These are phyloP conservation scores for Eupithecia exiguata DNA, from an alignment of 2,888 invertebrate genomes.

Conservation along the genomic window DNA sequence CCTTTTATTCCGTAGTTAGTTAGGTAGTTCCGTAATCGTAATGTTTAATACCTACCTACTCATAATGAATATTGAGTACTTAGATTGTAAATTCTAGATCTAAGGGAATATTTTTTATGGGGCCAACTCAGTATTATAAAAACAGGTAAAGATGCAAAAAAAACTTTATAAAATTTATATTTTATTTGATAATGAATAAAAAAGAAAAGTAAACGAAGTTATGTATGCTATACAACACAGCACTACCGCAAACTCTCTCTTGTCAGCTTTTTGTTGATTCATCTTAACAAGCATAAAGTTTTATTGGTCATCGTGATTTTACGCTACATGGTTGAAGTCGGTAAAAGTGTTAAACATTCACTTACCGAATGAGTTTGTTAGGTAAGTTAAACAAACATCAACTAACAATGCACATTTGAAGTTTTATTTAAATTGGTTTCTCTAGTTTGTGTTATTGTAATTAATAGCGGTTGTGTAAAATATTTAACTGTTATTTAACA, in stretches of 20 bases:
- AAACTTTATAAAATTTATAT: too few species aligned
- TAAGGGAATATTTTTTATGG: too few species aligned
- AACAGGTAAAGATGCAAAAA: too few species aligned
- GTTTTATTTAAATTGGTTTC: not conserved
- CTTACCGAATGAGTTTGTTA: not conserved
- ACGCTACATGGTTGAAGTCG: constrained; percentile 23
- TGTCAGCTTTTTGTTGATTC: constrained; percentile 26
- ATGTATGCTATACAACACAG: not conserved
- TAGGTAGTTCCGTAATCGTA: too few species aligned
- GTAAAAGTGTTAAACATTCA: constrained; percentile 38
- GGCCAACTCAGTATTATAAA: too few species aligned
- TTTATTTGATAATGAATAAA: too few species aligned
- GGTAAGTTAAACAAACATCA: not conserved
- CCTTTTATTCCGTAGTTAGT: too few species aligned
- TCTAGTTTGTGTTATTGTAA: not conserved
- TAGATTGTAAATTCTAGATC: too few species aligned
- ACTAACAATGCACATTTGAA: not conserved
- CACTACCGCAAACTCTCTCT: constrained; percentile 15
- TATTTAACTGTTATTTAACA: too few species aligned
- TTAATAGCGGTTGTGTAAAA: too few species aligned
- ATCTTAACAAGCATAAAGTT: constrained; percentile 31
- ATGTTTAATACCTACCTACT: too few species aligned
- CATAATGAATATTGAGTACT: too few species aligned
- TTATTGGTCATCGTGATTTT: constrained; percentile 31
- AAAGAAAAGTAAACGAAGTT: not conserved